phyloP scores from a whole-genome alignment of 2,797 vertebrate species.

The Rachycentron canadum region DNA sequence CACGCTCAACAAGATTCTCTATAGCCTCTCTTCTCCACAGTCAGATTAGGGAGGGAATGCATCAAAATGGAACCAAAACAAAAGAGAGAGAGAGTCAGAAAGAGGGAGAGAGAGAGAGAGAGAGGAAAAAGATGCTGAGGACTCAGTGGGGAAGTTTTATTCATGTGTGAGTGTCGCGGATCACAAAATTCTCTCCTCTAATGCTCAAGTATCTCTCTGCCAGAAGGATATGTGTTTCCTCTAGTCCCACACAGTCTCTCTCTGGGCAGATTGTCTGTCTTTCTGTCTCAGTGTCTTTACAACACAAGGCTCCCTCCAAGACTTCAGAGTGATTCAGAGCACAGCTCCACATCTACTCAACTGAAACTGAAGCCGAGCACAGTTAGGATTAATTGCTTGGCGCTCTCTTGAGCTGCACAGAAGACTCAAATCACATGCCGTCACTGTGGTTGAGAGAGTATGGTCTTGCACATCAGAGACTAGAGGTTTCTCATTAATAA shows the following conservation, averaged over 20 bases:
- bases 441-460: conserved; percentile 66
- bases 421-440: conserved; percentile 69
- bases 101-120: conserved; percentile 2
- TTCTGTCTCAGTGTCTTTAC: conserved; percentile 69
- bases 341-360: conserved; percentile 71
- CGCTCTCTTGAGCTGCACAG: conserved; percentile 65
- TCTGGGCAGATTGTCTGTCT: conserved; percentile 74
- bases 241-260: conserved; percentile 65
- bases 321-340: conserved; percentile 72
- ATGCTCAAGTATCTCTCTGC: conserved; percentile 69
- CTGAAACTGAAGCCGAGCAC: conserved; percentile 69
- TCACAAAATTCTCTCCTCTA: conserved; percentile 79
- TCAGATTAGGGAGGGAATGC: conserved; percentile 81
- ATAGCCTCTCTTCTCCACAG: conserved; percentile 70
- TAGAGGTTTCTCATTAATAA: conserved; percentile 75
- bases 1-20: conserved; percentile 81
- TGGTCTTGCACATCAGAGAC: conserved; percentile 60
- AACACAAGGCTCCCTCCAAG: conserved; percentile 68
- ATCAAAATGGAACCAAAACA: conserved; percentile 78
- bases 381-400: conserved; percentile 79
- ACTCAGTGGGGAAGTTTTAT: conserved; percentile 78
- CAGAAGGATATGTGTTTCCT: conserved; percentile 73
- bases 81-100: conserved; percentile 44
- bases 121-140: conserved; percentile 55
- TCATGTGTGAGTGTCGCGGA: conserved; percentile 77